Base-by-base conservation (phyloP, 2,797 vertebrate genomes). In the Sparidentex hasta region DNA sequence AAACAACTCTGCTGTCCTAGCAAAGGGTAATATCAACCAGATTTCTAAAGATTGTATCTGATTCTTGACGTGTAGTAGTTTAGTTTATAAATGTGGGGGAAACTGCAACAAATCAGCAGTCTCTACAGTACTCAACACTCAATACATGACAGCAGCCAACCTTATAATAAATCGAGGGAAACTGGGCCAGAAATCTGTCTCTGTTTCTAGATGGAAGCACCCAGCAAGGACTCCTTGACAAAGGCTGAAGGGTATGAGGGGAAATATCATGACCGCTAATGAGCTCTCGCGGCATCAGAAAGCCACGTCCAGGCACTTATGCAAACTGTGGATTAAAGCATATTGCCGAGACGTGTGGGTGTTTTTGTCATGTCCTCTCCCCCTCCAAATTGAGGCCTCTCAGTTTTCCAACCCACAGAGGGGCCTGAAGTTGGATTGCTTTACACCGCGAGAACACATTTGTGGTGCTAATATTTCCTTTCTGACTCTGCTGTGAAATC, bases 401-500 rank as follows among this genome's bases (percentile, higher is more conserved):
- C 74, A 41, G 58, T 74, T 81, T 88, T 79, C 85, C 89, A 86
- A 89, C 70, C 87, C 77, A 59, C 83, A 84, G 65, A 76, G 55
- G 47, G 43, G 63, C 63, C 76, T 63, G 64, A 65, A 78, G 65
- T 67, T 63, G 43, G 65, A 71, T 58, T 47, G 64, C 71, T 79
- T 79, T 33, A 68, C 38, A 18, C 74, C 77, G 56, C 38, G 5
- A 78, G 80, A 87, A 76, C 82, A 85, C 85, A 82, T 86, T 88
- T 78, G 80, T 47, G 86, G 88, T 89, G 1, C 5, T 84, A 87
- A 88, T 82, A 74, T 86, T 91, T 92, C 85, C 91, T 90, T 29
- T 83, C 74, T 43, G 71, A 80, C 76, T 88, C 78, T 66, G 65
- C 41, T 55, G 52, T 73, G 70, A 85, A 82, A 78, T 66, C 76